These are phyloP conservation scores for Mohoua ochrocephala DNA, from an alignment of 2,113 vertebrate species.

Conservation along the genomic window DNA sequence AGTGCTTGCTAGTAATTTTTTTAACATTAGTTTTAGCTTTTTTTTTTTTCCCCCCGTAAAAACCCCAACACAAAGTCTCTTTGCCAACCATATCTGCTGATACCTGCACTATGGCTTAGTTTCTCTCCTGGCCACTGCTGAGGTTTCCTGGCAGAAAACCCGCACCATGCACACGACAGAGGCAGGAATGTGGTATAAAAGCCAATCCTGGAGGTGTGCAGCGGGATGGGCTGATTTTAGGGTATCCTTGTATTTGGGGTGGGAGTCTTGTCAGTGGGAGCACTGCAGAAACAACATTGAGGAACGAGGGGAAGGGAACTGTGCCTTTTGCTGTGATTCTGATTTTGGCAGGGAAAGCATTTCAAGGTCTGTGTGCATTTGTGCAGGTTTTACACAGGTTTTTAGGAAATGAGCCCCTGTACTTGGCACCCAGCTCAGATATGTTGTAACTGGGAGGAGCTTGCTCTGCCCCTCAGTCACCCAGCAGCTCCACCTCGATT, in stretches of 20 bases:
- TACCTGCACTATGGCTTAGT: not conserved
- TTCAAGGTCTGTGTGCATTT: not conserved
- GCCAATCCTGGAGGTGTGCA: not conserved
- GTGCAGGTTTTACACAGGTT: not conserved
- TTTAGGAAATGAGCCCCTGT: not conserved
- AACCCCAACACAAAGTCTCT: not conserved
- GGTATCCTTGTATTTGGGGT: not conserved
- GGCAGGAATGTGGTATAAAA: not conserved
- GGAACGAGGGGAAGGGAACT: not conserved
- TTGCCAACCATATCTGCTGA: fast-evolving
- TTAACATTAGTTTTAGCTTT: not conserved
- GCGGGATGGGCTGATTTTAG: not conserved
- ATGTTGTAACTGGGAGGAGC: not conserved
- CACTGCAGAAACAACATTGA: not conserved
- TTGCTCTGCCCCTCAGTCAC: not conserved
- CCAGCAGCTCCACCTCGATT: not conserved
- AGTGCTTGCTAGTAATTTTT: not conserved
- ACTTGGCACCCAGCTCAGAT: not conserved
- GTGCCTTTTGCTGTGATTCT: not conserved
- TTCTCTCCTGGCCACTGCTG: not conserved
- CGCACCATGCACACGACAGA: fast-evolving
- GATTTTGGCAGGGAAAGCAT: not conserved
- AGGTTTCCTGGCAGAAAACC: not conserved
- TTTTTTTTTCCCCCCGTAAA: not conserved
- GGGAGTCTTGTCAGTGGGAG: not conserved